Evolutionary conservation across 2,113 vertebrate genomes (phyloP).

Genomic region (human): DNA sequence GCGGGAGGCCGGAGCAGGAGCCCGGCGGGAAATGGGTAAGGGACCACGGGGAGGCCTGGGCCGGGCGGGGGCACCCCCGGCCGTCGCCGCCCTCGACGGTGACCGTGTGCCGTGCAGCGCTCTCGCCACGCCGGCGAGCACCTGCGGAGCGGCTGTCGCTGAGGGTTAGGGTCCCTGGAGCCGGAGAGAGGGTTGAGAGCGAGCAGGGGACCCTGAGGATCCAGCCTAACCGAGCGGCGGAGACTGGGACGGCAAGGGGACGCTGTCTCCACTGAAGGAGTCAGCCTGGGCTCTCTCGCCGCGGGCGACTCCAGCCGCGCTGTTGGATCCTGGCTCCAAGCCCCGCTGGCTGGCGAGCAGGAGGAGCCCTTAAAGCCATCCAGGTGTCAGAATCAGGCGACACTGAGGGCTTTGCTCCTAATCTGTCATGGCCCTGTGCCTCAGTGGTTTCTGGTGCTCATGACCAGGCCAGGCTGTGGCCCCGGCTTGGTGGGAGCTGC

Average conservation of each 20-base stretch:
- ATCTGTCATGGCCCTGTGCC: neutral
- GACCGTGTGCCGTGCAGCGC: neutral
- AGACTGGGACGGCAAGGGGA: neutral
- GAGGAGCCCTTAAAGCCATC: neutral
- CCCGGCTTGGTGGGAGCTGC: neutral
- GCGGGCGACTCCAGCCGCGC: neutral
- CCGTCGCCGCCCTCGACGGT: neutral
- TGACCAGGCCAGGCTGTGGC: too few relatives aligned
- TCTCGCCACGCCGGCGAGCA: neutral
- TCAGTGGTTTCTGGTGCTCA: neutral
- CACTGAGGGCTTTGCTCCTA: neutral
- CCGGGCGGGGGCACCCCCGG: neutral
- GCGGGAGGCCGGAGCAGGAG: slow-evolving; percentile 78
- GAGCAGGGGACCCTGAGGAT: neutral
- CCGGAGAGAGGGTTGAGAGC: neutral
- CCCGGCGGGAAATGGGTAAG: slow-evolving; percentile 74
- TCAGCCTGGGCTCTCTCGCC: neutral
- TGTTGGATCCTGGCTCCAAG: neutral
- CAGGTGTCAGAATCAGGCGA: neutral
- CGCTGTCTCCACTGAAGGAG: neutral
- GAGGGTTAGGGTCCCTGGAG: neutral
- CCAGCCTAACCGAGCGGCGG: neutral
- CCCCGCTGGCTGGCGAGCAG: neutral
- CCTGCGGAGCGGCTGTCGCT: neutral
- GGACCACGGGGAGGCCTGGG: slow-evolving; percentile 69